These are phyloP conservation scores for Macrobrachium rosenbergii DNA, from an alignment of 1,140 invertebrate genomes.

Conservation along the genomic window DNA sequence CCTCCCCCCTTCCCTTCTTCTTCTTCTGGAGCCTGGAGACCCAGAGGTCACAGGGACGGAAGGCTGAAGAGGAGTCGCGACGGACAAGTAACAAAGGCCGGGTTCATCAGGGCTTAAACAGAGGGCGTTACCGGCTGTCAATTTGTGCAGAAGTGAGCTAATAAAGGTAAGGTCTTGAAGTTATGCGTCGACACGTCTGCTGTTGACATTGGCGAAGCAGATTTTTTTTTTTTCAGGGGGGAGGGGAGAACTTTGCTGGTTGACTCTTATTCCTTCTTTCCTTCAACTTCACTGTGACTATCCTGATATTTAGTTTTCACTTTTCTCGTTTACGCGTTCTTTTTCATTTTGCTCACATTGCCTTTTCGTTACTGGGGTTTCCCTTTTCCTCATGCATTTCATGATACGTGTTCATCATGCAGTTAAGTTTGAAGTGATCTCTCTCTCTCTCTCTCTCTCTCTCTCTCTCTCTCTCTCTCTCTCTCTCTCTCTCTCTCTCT, in stretches of 20 bases:
- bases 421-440: background rate
- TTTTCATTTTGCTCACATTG: background rate
- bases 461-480: background rate
- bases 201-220: slow-evolving; percentile 33
- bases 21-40: too few species aligned
- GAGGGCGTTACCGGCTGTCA: slow-evolving; percentile 58
- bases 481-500: background rate
- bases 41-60: background rate
- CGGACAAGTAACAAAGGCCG: slow-evolving; percentile 36
- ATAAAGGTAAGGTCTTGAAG: slow-evolving; percentile 43
- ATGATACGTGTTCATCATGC: background rate
- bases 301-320: background rate
- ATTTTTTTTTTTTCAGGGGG: too few species aligned
- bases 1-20: too few species aligned
- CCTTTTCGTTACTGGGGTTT: background rate
- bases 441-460: background rate
- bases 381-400: background rate
- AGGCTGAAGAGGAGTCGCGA: background rate
- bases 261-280: background rate
- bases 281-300: background rate
- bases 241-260: background rate
- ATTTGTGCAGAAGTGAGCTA: slow-evolving; percentile 57
- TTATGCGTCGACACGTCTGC: slow-evolving; percentile 50
- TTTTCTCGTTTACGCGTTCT: background rate
- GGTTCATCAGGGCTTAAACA: slow-evolving; percentile 48